Evolutionary conservation across 2,113 vertebrate species (phyloP).

Genomic region (Aspiorhynchus laticeps): DNA sequence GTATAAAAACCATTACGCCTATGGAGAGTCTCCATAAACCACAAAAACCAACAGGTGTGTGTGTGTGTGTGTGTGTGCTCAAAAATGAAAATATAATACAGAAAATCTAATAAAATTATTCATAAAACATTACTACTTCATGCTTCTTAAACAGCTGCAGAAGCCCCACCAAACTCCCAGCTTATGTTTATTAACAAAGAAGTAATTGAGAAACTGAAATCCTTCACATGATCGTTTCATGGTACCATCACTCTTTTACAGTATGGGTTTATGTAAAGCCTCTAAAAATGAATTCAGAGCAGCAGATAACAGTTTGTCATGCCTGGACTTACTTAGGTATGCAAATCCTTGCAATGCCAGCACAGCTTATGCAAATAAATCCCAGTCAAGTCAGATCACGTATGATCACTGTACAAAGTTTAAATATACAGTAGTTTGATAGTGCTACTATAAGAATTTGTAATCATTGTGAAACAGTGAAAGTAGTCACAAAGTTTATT

Average conservation of each 20-base stretch:
- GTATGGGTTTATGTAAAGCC: background rate
- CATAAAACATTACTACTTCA: no score
- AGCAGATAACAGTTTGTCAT: background rate
- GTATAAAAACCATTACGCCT: no score
- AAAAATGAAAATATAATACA: no score
- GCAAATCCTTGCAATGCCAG: background rate
- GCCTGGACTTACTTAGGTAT: background rate
- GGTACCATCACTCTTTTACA: background rate
- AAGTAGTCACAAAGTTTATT: background rate
- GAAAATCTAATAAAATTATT: no score
- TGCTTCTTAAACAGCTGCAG: background rate
- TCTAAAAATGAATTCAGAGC: background rate
- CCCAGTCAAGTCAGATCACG: background rate
- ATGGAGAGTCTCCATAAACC: no score
- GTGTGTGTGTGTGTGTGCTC: no score
- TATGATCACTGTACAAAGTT: no score
- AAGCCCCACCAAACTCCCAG: background rate
- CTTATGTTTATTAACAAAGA: background rate
- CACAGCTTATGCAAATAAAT: background rate
- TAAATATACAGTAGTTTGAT: background rate
- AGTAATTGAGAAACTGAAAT: background rate
- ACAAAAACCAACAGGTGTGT: no score
- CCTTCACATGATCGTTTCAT: background rate
- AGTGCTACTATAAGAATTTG: background rate
- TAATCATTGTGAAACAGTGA: background rate